These are phyloP conservation scores for Acronicta aceris DNA, from an alignment of 2,888 invertebrate genomes.

Conservation along the genomic window DNA sequence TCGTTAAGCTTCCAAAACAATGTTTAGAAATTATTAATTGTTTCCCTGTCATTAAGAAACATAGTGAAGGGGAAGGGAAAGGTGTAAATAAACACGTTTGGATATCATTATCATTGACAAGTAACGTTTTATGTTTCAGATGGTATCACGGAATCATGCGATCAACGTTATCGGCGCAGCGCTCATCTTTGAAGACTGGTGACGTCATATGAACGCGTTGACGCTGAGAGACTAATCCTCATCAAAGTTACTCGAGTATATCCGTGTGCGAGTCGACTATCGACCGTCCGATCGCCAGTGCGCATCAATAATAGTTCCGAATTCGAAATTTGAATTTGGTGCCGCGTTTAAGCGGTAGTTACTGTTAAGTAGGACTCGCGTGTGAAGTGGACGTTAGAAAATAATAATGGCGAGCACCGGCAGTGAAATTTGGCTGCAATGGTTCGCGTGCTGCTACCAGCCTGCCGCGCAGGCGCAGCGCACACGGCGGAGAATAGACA, in stretches of 20 bases:
- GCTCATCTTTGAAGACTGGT: constrained; percentile 70
- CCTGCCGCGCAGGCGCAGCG: constrained; percentile 93
- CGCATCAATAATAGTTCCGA: constrained; percentile 56
- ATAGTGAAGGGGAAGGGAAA: no score
- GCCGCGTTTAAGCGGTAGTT: constrained; percentile 60
- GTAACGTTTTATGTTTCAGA: constrained; percentile 73
- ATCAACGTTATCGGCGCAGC: constrained; percentile 74
- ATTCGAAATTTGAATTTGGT: constrained; percentile 47
- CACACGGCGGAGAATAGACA: constrained; percentile 93
- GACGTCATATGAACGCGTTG: constrained; percentile 58
- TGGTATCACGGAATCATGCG: constrained; percentile 80
- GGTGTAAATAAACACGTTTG: constrained; percentile 52
- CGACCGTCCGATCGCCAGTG: constrained; percentile 61
- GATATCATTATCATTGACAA: constrained; percentile 56
- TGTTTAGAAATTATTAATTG: constrained; percentile 7
- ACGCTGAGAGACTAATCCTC: constrained; percentile 51
- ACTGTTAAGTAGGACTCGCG: constrained; percentile 56
- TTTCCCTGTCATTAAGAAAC: constrained; percentile 20
- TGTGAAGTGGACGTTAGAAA: constrained; percentile 69
- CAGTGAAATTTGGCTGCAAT: constrained; percentile 96
- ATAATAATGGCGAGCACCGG: constrained; percentile 91
- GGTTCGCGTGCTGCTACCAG: constrained; percentile 97
- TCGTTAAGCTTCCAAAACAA: constrained; percentile 5
- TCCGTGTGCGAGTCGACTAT: constrained; percentile 58
- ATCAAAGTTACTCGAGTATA: constrained; percentile 40